phyloP scores from a whole-genome alignment of 2,797 vertebrate species.

The Gallinago stenura region DNA sequence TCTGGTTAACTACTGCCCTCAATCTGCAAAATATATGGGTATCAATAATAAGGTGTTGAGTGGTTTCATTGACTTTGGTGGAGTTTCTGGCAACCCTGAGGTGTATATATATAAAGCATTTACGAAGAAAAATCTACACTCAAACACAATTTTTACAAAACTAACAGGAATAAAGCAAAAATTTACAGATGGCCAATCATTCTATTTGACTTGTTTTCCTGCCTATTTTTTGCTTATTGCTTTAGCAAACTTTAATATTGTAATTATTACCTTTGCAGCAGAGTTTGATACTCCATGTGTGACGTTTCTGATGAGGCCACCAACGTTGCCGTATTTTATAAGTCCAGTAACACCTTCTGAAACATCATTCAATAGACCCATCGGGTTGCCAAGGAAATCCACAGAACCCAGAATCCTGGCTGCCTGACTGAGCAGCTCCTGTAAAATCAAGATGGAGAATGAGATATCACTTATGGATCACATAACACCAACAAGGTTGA shows the following conservation, averaged over 20 bases:
- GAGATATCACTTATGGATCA: background rate
- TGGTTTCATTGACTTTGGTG: background rate
- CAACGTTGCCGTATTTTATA: slow-evolving; percentile 95
- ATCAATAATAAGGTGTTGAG: background rate
- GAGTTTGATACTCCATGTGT: slow-evolving; percentile 98
- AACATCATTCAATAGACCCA: slow-evolving; percentile 94
- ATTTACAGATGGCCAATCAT: background rate
- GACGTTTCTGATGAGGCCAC: slow-evolving; percentile 95
- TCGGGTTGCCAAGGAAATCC: slow-evolving; percentile 97
- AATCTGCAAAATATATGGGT: background rate
- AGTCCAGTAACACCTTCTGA: slow-evolving; percentile 94
- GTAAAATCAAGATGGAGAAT: background rate
- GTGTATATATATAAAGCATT: background rate
- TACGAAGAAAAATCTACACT: background rate
- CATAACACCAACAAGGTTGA: background rate
- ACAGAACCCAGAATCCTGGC: slow-evolving; percentile 96
- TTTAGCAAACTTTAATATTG: background rate
- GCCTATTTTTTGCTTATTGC: background rate
- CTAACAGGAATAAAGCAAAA: background rate
- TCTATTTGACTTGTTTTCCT: background rate
- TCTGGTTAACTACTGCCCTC: background rate
- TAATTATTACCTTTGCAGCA: slow-evolving; percentile 91
- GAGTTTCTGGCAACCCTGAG: background rate
- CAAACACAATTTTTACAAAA: background rate
- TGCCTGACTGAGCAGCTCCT: slow-evolving; percentile 97